Evolutionary conservation across 2,888 invertebrate species (phyloP).

Genomic region (Volucella bombylans): DNA sequence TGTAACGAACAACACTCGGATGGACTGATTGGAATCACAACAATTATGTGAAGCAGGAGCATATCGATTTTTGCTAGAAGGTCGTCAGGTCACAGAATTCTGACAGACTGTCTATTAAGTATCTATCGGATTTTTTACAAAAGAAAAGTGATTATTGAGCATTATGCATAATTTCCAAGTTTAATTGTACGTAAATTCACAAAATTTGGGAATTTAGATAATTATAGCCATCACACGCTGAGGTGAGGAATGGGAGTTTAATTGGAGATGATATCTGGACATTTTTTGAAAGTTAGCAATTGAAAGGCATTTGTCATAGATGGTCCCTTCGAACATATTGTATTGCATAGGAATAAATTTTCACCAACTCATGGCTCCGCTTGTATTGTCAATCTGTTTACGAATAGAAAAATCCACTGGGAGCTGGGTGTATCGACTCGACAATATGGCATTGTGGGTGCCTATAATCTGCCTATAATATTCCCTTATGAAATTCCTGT

Average conservation of each 20-base stretch:
- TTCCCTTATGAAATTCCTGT: too few relatives aligned
- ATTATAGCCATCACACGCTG: neutral
- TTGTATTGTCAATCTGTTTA: too few relatives aligned
- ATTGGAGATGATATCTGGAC: neutral
- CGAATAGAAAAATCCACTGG: too few relatives aligned
- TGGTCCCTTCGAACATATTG: too few relatives aligned
- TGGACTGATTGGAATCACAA: slow-evolving; percentile 59
- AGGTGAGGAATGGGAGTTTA: neutral
- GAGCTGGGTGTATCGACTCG: too few relatives aligned
- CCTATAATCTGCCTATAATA: too few relatives aligned
- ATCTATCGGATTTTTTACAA: neutral
- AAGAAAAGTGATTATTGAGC: neutral
- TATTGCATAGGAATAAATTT: too few relatives aligned
- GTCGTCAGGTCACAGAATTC: neutral
- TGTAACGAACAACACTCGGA: slow-evolving; percentile 1
- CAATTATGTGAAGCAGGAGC: slow-evolving; percentile 58
- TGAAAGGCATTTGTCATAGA: neutral
- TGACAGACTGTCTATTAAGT: slow-evolving; percentile 17
- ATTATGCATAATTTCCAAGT: slow-evolving; percentile 6
- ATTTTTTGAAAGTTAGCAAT: slow-evolving; percentile 9
- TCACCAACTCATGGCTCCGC: too few relatives aligned
- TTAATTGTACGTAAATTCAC: neutral
- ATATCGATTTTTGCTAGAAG: too few relatives aligned
- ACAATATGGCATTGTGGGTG: too few relatives aligned
- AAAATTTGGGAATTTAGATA: neutral